Base-by-base conservation (phyloP, 1,140 invertebrate species). In the Magallana ariakensis region DNA sequence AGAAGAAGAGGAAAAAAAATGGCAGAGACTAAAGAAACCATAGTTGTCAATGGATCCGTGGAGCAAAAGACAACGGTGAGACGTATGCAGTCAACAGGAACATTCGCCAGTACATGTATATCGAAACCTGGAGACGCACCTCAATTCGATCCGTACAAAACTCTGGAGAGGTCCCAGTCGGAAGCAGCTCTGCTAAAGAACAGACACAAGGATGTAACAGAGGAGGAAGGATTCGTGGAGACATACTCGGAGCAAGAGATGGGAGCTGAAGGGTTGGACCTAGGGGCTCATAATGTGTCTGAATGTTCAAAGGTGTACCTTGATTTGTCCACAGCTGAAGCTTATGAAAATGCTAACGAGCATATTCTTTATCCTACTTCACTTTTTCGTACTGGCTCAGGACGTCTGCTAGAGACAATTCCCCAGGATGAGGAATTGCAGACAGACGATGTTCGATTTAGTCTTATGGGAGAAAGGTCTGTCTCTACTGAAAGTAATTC, bases 281-380 rank as follows among this genome's bases (percentile, higher is more conserved):
- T 58, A 1, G 75, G 85, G n/a, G 86, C 86, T n/a, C 88, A 89
- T 56, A 92, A 92, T 80, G 88, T 93, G 0, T 92, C 91, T 7
- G 92, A 93, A 85, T 93, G 91, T 88, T 90, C 90, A 54, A 90
- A 91, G 26, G 92, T 93, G 3, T 93, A 93, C 70, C 86, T 91
- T 5, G 92, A 93, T 85, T 81, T 93, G 26, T 93, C 92, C 0
- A 88, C 88, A 11, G 90, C 91, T 54, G 92, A 92, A 62, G 88
- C 90, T 26, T 92, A 87, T 87, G 91, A 91, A 82, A 87, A 81
- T 62, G 84, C 86, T 11, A 87, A 86, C 66, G 80, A 89, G 9
- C 46, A 87, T n/a, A 16, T 46, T 46, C 60, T 9, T 55, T 62
- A 85, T 56, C 22, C 82, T 19, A 46, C 83, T 22, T 84, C 58